Conservation (phyloP, 1,140 invertebrate species). For the Leptestheria dahalacensis region DNA sequence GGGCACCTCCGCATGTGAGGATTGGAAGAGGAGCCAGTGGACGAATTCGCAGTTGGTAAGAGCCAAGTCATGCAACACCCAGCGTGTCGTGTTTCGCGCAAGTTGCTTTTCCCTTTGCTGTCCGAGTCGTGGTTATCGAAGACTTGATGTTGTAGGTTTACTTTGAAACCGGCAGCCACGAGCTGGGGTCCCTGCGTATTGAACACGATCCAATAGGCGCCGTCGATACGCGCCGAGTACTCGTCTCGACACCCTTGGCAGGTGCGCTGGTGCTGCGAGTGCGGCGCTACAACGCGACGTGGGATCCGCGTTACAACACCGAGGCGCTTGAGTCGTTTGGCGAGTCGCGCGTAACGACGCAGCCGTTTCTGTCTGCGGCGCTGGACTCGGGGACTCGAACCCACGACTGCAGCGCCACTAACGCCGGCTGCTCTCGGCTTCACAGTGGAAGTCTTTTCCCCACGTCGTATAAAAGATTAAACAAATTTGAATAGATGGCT, state of each 20-base stretch:
- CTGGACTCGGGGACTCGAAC: not conserved
- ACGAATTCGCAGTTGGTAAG: not conserved
- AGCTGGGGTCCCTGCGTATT: conserved; percentile 2
- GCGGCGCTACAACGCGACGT: not conserved
- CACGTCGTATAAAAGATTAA: not conserved
- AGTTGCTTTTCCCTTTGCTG: not conserved
- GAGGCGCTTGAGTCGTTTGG: not conserved
- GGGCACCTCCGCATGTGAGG: conserved; percentile 13
- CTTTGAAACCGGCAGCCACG: conserved; percentile 1
- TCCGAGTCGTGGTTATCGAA: too few species aligned
- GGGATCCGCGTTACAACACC: not conserved
- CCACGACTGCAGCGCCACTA: not conserved
- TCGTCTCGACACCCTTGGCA: not conserved
- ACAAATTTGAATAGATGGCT: not conserved
- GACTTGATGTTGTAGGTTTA: conserved; percentile 1
- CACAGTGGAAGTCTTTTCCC: not conserved
- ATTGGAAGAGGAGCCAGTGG: not conserved
- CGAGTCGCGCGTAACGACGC: not conserved
- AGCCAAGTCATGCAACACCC: not conserved
- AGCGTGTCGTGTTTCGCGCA: not conserved
- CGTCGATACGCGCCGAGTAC: not conserved
- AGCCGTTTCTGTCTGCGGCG: not conserved
- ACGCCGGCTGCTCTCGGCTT: not conserved
- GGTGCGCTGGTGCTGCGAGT: not conserved
- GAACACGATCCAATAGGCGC: conserved; percentile 8